phyloP scores from a whole-genome alignment of 2,888 invertebrate genomes.

The Gasteruption jaculator region DNA sequence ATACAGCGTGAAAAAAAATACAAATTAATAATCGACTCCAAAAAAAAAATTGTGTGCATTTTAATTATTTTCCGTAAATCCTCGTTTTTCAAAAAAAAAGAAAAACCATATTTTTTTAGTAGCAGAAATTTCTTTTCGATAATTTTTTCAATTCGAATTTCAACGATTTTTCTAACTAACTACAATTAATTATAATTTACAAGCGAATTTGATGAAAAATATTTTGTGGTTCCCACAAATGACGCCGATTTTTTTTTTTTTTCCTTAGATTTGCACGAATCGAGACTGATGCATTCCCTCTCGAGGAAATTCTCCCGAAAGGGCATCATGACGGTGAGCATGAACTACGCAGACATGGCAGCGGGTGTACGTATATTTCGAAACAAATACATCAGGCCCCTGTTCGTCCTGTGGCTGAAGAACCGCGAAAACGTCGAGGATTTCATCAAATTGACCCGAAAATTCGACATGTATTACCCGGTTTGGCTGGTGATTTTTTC shows the following conservation, averaged over 20 bases:
- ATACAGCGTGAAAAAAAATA: too few relatives aligned
- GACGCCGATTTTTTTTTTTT: not conserved
- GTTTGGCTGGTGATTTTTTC: slow-evolving; percentile 39
- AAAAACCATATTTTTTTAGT: too few relatives aligned
- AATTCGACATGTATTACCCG: slow-evolving; percentile 25
- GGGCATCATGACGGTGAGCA: slow-evolving; percentile 19
- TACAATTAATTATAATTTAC: not conserved
- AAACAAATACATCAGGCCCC: slow-evolving; percentile 23
- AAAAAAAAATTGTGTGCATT: too few relatives aligned
- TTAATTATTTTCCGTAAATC: too few relatives aligned
- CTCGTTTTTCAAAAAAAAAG: too few relatives aligned
- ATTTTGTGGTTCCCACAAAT: too few relatives aligned
- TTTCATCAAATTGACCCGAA: slow-evolving; percentile 23
- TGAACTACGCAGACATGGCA: slow-evolving; percentile 21
- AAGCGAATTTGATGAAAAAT: too few relatives aligned
- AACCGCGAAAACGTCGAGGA: slow-evolving; percentile 19
- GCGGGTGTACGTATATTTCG: slow-evolving; percentile 11
- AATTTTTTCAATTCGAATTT: slow-evolving; percentile 2
- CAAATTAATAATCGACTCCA: too few relatives aligned
- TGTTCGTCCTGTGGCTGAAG: slow-evolving; percentile 30
- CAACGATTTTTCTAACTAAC: not conserved
- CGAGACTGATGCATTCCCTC: slow-evolving; percentile 21
- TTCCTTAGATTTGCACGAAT: slow-evolving; percentile 19
- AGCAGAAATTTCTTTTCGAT: slow-evolving; percentile 4
- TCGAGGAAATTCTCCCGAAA: slow-evolving; percentile 26